These are phyloP conservation scores for Loripinus fragilis DNA, from an alignment of 2,888 invertebrate genomes.

Conservation along the genomic window DNA sequence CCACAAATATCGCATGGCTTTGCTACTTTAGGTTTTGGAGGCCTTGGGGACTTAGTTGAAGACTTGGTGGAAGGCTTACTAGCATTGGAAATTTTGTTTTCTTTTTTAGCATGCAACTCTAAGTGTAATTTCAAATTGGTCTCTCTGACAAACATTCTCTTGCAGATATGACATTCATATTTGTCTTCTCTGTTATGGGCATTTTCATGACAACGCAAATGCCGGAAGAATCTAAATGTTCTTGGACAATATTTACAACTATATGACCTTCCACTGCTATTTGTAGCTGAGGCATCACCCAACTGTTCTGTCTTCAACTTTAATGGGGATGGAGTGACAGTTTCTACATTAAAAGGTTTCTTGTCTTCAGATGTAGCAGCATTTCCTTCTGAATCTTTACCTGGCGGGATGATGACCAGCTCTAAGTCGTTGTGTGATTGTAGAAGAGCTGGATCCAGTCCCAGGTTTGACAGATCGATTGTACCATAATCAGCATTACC, in stretches of 20 bases:
- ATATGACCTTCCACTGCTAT: background rate
- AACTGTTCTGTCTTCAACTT: too few species aligned
- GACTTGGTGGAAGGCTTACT: background rate
- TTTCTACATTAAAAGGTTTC: background rate
- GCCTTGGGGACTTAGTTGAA: background rate
- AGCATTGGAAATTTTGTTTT: background rate
- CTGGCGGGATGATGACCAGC: slow-evolving; percentile 4
- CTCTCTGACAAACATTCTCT: slow-evolving; percentile 16
- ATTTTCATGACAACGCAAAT: slow-evolving; percentile 15
- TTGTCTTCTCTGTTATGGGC: background rate
- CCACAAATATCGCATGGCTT: background rate
- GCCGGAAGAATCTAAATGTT: background rate
- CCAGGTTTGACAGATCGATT: slow-evolving; percentile 8
- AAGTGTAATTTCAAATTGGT: background rate
- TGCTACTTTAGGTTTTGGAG: background rate
- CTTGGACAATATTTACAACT: slow-evolving; percentile 2
- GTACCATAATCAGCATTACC: background rate
- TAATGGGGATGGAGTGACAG: too few species aligned
- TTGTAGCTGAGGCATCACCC: too few species aligned
- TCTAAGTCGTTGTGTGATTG: slow-evolving; percentile 3
- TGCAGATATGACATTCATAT: slow-evolving; percentile 12
- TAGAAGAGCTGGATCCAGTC: slow-evolving; percentile 3
- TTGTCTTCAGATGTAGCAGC: background rate
- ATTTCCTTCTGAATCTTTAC: background rate
- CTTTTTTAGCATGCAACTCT: background rate